These are phyloP conservation scores for Eristalinus aeneus DNA, from an alignment of 2,888 invertebrate genomes.

Conservation along the genomic window DNA sequence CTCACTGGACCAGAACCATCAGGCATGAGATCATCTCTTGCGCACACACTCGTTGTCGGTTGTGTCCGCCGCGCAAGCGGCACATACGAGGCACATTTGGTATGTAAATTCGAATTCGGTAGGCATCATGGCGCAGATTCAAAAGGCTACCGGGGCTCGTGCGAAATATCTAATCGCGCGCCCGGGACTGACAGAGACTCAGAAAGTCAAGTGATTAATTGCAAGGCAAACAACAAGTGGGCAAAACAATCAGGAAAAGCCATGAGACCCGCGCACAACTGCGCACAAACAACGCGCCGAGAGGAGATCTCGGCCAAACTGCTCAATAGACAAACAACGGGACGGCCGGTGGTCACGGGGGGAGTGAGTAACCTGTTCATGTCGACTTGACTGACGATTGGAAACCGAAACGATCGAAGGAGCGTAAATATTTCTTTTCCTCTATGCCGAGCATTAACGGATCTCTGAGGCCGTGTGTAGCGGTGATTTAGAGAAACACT, in stretches of 20 bases:
- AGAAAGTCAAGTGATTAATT: conserved; percentile 1
- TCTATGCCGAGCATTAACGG: conserved; percentile 20
- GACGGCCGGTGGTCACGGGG: background rate
- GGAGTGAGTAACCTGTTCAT: conserved; percentile 16
- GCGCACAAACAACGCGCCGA: conserved; percentile 2
- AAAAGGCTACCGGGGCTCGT: conserved; percentile 28
- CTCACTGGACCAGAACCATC: background rate
- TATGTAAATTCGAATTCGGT: conserved; percentile 45
- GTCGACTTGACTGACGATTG: conserved; percentile 2
- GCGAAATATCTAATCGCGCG: conserved; percentile 32
- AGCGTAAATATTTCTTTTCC: conserved; percentile 28
- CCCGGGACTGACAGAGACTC: background rate
- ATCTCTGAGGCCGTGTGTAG: background rate
- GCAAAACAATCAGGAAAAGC: conserved; percentile 39
- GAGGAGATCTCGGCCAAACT: background rate
- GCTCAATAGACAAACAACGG: background rate
- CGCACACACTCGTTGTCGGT: background rate
- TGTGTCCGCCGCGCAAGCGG: background rate
- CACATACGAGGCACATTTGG: background rate
- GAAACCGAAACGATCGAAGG: background rate
- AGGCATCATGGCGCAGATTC: conserved; percentile 25
- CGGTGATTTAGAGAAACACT: background rate
- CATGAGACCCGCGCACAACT: conserved; percentile 20
- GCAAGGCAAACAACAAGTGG: conserved; percentile 45
- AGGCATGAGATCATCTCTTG: conserved; percentile 44